Percentiles rank a stretch among this genome's conserved stretches.
These are phyloP conservation scores for Malachius bipustulatus DNA, from an alignment of 2,888 invertebrate species.

Conservation along the genomic window DNA sequence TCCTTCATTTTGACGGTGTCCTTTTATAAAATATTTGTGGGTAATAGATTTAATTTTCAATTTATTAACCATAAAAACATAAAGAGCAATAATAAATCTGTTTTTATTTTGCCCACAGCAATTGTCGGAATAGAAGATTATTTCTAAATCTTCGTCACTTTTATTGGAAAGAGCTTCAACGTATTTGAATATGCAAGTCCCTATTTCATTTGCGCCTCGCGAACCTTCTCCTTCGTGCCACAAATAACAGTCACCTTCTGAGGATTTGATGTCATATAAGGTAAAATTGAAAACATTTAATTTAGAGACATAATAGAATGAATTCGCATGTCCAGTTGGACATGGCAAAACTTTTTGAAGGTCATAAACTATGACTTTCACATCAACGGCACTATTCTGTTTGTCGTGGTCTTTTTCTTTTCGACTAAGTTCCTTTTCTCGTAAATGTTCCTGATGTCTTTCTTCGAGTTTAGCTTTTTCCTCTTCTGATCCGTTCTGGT, in stretches of 20 bases:
- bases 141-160: slow-evolving; percentile 13
- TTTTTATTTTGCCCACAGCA: slow-evolving; percentile 23
- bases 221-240: slow-evolving; percentile 29
- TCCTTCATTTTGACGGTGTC: no score
- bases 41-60: no score
- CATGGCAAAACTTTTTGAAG: slow-evolving; percentile 22
- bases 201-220: slow-evolving; percentile 28
- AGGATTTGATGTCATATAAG: slow-evolving; percentile 22
- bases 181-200: slow-evolving; percentile 27
- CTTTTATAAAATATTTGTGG: no score
- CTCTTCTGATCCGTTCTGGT: slow-evolving; percentile 12
- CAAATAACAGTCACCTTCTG: slow-evolving; percentile 23
- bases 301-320: slow-evolving; percentile 26
- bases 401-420: slow-evolving; percentile 12
- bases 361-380: slow-evolving; percentile 16
- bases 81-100: slow-evolving; percentile 19
- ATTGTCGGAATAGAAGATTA: slow-evolving; percentile 24
- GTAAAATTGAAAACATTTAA: no score
- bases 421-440: slow-evolving; percentile 8
- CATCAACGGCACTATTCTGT: slow-evolving; percentile 10
- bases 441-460: slow-evolving; percentile 6
- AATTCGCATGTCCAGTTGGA: slow-evolving; percentile 24
- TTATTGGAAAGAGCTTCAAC: slow-evolving; percentile 15
- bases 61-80: no score
- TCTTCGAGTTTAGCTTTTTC: no score